Percentiles rank a stretch among this genome's conserved stretches.
Conservation (phyloP, 2,797 vertebrate genomes). For the Pangasius krempfi region DNA sequence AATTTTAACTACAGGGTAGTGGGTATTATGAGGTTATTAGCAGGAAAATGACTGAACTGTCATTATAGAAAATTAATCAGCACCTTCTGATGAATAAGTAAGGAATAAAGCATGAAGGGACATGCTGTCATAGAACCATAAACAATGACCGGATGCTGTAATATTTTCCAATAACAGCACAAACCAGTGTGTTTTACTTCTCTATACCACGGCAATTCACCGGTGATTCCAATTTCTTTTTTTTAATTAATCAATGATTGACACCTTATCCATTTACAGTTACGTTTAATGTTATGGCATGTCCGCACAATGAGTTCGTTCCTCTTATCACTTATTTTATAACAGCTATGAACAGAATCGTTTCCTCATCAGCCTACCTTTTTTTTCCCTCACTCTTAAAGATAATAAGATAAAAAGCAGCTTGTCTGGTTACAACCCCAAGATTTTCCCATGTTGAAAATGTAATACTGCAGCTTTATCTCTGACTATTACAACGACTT, state of each 20-base stretch:
- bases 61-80: background rate
- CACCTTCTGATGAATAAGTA: background rate
- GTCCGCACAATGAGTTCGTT: background rate
- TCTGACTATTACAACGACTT: background rate
- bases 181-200: too few relatives aligned
- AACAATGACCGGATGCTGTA: background rate
- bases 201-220: background rate
- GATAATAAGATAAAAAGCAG: background rate
- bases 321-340: background rate
- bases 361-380: background rate
- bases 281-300: too few relatives aligned
- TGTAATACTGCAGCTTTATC: background rate
- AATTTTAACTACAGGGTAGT: background rate
- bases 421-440: background rate
- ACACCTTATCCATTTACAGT: background rate
- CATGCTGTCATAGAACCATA: background rate
- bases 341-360: background rate
- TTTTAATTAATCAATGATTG: background rate
- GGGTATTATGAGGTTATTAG: background rate
- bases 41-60: background rate
- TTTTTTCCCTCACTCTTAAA: background rate
- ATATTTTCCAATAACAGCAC: background rate
- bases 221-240: background rate
- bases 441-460: background rate
- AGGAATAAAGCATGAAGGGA: background rate